Base-by-base conservation (phyloP, 2,113 vertebrate species). In the Cavia porcellus region DNA sequence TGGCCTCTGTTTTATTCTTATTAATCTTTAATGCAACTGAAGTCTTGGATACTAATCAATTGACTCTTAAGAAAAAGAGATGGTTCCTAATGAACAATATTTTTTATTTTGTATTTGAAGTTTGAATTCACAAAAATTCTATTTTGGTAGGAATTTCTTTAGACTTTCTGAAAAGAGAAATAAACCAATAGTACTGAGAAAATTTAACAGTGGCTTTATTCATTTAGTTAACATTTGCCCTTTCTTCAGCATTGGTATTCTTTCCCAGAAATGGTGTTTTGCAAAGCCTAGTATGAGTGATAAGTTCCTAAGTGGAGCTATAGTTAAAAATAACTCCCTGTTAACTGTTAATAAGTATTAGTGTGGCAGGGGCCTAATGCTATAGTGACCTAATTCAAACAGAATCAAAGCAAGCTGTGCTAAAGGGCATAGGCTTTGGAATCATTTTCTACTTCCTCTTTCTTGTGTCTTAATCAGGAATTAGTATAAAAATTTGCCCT, bases 321-420 rank as follows among this genome's bases (percentile, higher is more conserved):
- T 30, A 89, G 95, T 97, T 97, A 97, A 96, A 98, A 97, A 96
- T 98, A 97, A 87, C 87, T 96, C 68, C 55, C 42, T 70, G 90
- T 93, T 96, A 97, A 90, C 92, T 81, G 92, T 68, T 97, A 96
- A 96, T 95, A 96, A 96, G 92, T 47, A 68, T 96, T 81, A 93
- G 86, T 45, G 72, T 86, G 72, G 62, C 80, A 42, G 68, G 79
- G 9, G 45, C 66, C 22, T 70, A 68, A 1, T 57, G 62, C 87
- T 84, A 4, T 20, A 59, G 89, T 89, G 84, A 97, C 80, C 74
- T 89, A 83, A 87, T 94, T 97, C 55, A 89, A 84, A 75, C 28
- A 64, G 59, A 93, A 93, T 91, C 92, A 96, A 95, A 96, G 84
- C 5, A 3, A 93, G 42, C 42, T 57, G 68, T 87, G 64, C 75